Evolutionary conservation across 1,140 invertebrate genomes (phyloP), one percentile per base, ranked within the genome.

Genomic region (Zaprionus ghesquierei): DNA sequence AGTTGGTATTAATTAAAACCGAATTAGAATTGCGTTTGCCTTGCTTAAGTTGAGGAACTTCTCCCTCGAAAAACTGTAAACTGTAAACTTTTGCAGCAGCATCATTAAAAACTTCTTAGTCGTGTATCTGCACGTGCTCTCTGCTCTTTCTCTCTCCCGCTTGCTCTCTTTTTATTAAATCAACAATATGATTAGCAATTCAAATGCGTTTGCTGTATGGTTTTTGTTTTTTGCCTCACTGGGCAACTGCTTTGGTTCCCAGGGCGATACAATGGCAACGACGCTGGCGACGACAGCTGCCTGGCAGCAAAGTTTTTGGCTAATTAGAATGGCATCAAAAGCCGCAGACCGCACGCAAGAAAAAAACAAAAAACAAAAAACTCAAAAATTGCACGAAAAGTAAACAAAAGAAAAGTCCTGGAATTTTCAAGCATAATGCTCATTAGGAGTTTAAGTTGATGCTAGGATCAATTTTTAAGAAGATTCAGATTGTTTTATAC

Each of bases 31-130:
- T 76, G 66, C 8, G 41, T 51, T 62, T 63, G 69, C 58, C 68
- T 69, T 61, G 22, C 25, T 22, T 22, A 22, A 46, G 18, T 10
- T 20, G 41, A 8, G 33, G 8, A 35, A 9, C n/a, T 50, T 49
- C 35, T 3, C 13, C 8, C 6, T 4, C 10, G 5, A 33, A n/a
- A 12, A 46, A 62, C 51, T 62, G 22, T n/a, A 55, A 51, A 59
- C 31, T 53, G 50, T 55, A 68, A 86, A 79, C 75, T 76, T 79
- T 69, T 31, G 61, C 66, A 75, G 70, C 82, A 82, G 71, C 82
- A 87, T 87, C 82, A 86, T 86, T 87, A 86, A 86, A 87, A 86
- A 87, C 79, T 87, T 86, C 82, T 86, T 79, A 87, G 72, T 38
- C 54, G 44, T 58, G 61, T 33, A 44, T 38, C 23, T 41, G n/a